Base-by-base conservation (phyloP, 2,113 vertebrate genomes). In the Haliaeetus leucogaster region DNA sequence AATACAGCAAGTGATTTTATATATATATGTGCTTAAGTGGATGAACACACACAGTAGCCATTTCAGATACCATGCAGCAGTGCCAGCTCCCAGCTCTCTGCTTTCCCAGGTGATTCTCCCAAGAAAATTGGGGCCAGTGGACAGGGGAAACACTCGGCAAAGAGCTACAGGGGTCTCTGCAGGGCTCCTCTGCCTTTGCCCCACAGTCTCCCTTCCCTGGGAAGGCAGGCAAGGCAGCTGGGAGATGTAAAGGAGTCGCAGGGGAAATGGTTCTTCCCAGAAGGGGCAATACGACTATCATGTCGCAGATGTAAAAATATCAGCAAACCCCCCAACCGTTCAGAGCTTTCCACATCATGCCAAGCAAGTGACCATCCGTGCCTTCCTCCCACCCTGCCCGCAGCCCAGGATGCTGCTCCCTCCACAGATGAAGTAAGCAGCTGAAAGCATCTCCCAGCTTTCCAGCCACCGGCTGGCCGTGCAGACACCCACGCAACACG, bases 321-420 rank as follows among this genome's bases (percentile, higher is more conserved):
- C 90, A 66, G 48, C 0, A 4, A 76, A 6, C 9, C 12, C 40
- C 14, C 4, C 1, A 25, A 4, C 0, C 0, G 1, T 5, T 73
- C 68, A 25, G 77, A 89, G 73, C 68, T 13, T 19, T n/a, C 87
- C 52, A 3, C 0, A 7, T 11, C 52, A 32, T 0, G 6, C 38
- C 66, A 6, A 6, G 55, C 0, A 4, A 72, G 71, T 0, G 13
- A 27, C 17, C 53, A 16, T 0, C 36, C 15, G 0, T 43, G n/a
- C 34, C 32, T 17, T 40, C 23, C 42, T 36, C 55, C 61, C 6
- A 1, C 36, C 58, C 52, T 7, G 36, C 76, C 68, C 1, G 77
- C 85, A 30, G 81, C 42, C 47, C 3, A 16, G 70, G 42, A 30
- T 6, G 43, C 71, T 42, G 86, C 68, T 81, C 59, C 19, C 82